phyloP scores from a whole-genome alignment of 2,113 vertebrate species.

The Hydropotes inermis region DNA sequence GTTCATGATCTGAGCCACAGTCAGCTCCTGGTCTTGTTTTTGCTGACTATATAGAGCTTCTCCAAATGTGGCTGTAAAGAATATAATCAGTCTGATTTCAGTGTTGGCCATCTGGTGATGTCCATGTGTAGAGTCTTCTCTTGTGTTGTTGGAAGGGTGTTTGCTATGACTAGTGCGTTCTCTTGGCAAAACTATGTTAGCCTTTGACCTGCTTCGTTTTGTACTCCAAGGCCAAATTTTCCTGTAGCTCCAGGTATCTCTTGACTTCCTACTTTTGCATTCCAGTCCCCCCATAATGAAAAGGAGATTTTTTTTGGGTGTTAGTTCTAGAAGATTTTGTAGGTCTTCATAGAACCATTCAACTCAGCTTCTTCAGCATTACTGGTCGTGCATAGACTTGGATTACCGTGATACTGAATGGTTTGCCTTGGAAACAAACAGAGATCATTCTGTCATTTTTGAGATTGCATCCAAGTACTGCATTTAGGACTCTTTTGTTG shows the following conservation, averaged over 20 bases:
- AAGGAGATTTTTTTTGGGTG: background rate
- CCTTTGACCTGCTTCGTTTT: background rate
- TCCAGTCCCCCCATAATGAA: background rate
- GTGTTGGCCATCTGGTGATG: background rate
- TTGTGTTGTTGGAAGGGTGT: background rate
- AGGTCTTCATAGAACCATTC: background rate
- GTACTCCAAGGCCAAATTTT: background rate
- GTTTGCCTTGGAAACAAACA: background rate
- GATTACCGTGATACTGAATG: background rate
- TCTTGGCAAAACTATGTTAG: background rate
- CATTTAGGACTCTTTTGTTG: background rate
- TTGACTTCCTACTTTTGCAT: background rate
- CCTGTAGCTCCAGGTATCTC: background rate
- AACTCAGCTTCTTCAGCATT: background rate
- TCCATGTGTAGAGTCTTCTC: background rate
- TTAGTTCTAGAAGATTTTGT: background rate
- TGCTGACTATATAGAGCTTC: background rate
- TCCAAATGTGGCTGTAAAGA: background rate
- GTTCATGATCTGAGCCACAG: background rate
- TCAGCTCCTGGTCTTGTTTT: background rate
- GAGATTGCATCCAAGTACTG: background rate
- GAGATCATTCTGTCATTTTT: background rate
- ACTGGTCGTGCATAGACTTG: background rate
- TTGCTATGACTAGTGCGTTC: fast-evolving
- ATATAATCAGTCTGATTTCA: background rate